Base-by-base conservation (phyloP, 2,797 vertebrate species). In the Myotis planiceps region DNA sequence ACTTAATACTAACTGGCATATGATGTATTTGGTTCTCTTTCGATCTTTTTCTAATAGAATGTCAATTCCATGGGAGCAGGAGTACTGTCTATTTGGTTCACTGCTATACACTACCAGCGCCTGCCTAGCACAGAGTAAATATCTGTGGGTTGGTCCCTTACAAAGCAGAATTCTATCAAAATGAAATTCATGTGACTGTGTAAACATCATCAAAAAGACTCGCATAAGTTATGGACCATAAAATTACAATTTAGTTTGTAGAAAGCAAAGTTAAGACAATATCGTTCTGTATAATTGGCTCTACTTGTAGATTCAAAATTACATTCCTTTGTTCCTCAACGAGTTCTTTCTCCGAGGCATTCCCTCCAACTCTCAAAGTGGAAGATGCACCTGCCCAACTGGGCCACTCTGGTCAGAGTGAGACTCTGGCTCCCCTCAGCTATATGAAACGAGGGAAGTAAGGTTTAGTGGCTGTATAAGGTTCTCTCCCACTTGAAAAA, bases 311-410 rank as follows among this genome's bases (percentile, higher is more conserved):
- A 34, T 25, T 58, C 27, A 32, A 53, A 39, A 53, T 25, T 8
- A 34, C 3, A 16, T 29, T 72, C 21, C 15, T 42, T 69, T 1
- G 6, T 49, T 14, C 25, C 29, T 34, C 13, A 18, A 27, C 3
- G 6, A 84, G 80, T 8, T 72, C 58, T 18, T 74, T 60, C 19
- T 51, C 83, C 0, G 1, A 66, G 47, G 21, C 6, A 4, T 15
- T 69, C 72, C 55, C 16, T 34, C 4, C 4, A 19, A 3, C 16
- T 47, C 37, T 27, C n/a, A 14, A 58, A 37, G 21, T 9, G 1
- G 5, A 37, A 18, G 72, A 4, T 0, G 0, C 8, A 3, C 0
- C 68, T 19, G 8, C 2, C 34, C 51, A 75, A 4, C 5, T 3
- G 0, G 2, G 68, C 21, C 8, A 16, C 34, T 81, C 47, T 23